Evolutionary conservation across 2,797 vertebrate species (phyloP), one percentile per base, ranked within the genome.

Genomic region (Sphenopsis melanotis): DNA sequence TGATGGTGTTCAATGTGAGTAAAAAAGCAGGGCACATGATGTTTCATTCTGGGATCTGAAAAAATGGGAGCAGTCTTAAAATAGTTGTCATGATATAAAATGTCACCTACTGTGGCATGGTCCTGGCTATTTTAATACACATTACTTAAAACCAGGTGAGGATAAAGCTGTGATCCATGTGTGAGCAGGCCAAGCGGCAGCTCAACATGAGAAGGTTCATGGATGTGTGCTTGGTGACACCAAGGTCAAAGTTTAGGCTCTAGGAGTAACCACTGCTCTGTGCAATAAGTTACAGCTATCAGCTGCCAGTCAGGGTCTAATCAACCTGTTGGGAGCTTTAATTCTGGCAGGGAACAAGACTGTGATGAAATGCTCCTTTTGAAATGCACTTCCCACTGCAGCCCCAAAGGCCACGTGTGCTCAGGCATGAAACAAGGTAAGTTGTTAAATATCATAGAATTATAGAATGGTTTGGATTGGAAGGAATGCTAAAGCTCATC

Each of bases 161-260:
- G 37, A 16, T 39, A 78, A 57, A 74, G 21, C 16, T 66, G 44
- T 47, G 41, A 44, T 37, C 24, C 22, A 2, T 11, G 5, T 18
- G 9, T 21, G 37, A 44, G 23, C 32, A 34, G 65, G 27, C 24
- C 71, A 72, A 59, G 49, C 2, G 52, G 32, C 60, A 56, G 41
- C 39, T 56, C 13, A 32, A 0, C 13, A 7, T 0, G 2, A 26
- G 41, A 1, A 10, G 12, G 2, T 46, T 53, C 13, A 21, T 1
- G 0, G 53, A 11, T 1, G 11, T 1, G 12, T 57, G 30, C 18
- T 37, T 1, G 74, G 29, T 22, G 32, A 49, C 0, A 0, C 29
- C 21, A 30, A 44, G 21, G 5, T 68, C 30, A 10, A 32, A 20
- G 30, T 15, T 50, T 7, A 8, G 8, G 3, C 12, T 4, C 22